phyloP scores from a whole-genome alignment of 2,113 vertebrate genomes.

The Erythrocercus mccallii region DNA sequence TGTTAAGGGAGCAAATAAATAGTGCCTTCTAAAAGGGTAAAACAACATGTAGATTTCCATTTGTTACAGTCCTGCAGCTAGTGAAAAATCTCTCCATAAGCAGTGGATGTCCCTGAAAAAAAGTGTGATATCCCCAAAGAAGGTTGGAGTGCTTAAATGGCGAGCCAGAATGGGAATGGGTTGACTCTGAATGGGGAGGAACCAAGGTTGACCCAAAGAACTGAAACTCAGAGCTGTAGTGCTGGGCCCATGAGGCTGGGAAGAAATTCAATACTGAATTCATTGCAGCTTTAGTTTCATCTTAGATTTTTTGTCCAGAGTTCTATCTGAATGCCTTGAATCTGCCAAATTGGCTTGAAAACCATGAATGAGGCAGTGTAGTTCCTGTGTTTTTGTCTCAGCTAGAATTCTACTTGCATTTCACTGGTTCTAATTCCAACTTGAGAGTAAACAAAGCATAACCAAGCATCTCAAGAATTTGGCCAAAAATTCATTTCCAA shows the following conservation, averaged over 20 bases:
- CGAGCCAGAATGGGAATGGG: not conserved
- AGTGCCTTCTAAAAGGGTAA: not conserved
- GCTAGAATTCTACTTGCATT: not conserved
- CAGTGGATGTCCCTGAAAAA: not conserved
- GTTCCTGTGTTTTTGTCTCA: not conserved
- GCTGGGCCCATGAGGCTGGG: not conserved
- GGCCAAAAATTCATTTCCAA: not conserved
- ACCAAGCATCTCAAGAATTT: not conserved
- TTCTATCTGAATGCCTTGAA: not conserved
- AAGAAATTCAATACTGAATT: not conserved
- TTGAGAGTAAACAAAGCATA: slow-evolving; percentile 13
- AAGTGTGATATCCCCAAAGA: not conserved
- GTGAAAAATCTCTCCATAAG: not conserved
- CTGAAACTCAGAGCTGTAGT: not conserved
- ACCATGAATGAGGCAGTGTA: not conserved
- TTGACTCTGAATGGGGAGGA: not conserved
- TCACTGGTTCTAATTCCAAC: not conserved
- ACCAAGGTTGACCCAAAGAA: not conserved
- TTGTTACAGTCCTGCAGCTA: not conserved
- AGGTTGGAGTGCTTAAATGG: not conserved
- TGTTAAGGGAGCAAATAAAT: slow-evolving; percentile 21
- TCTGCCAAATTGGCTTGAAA: not conserved
- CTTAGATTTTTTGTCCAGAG: not conserved
- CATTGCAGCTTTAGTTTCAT: not conserved
- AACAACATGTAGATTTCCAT: not conserved